Conservation (phyloP, 2,888 invertebrate species). For the Ctenicera cuprea region DNA sequence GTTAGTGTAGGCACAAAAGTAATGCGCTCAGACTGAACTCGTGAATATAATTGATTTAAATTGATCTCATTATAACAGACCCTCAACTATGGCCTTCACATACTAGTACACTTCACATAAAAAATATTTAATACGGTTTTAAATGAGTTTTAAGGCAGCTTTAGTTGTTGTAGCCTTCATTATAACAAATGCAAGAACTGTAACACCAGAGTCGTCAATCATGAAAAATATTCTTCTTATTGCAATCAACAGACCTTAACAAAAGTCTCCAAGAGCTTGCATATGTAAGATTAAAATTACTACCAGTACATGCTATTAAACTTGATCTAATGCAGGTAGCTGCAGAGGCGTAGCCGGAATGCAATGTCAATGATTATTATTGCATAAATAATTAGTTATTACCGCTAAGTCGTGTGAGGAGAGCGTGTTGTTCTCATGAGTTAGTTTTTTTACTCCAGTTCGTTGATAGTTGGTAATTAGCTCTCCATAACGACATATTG, state of each 20-base stretch:
- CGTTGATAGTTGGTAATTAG: constrained; percentile 17
- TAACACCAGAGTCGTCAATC: constrained; percentile 2
- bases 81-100: too few relatives aligned
- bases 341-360: constrained; percentile 44
- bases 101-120: too few relatives aligned
- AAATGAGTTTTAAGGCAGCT: too few relatives aligned
- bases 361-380: constrained; percentile 41
- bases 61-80: too few relatives aligned
- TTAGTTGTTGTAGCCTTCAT: not conserved
- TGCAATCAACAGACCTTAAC: constrained; percentile 34
- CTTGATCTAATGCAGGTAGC: constrained; percentile 42
- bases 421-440: constrained; percentile 34
- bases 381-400: constrained; percentile 39
- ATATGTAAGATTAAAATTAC: constrained; percentile 25
- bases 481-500: constrained; percentile 12
- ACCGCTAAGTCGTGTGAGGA: constrained; percentile 43
- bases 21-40: too few relatives aligned
- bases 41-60: too few relatives aligned
- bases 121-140: too few relatives aligned
- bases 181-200: not conserved
- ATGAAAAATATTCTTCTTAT: not conserved
- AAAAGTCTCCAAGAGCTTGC: constrained; percentile 2
- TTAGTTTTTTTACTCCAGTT: constrained; percentile 26
- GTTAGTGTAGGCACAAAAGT: too few relatives aligned
- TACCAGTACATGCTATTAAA: constrained; percentile 31